Evolutionary conservation across 2,888 invertebrate species (phyloP), one percentile per base, ranked within the genome.

Genomic region (Anarsia innoxiella): DNA sequence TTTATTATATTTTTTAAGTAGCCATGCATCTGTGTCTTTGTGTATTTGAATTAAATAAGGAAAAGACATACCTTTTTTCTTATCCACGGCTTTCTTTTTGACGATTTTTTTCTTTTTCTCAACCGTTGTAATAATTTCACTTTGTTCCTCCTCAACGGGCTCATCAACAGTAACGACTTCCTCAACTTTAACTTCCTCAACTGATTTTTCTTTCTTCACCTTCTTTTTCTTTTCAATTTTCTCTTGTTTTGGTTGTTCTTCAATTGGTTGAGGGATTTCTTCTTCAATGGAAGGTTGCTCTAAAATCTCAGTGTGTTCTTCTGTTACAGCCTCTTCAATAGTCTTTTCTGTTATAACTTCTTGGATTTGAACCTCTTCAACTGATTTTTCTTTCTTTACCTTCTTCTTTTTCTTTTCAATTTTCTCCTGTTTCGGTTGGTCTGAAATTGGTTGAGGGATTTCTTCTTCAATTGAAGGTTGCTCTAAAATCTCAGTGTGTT

Each of bases 1-100:
- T n/a, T n/a, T n/a, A n/a, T n/a, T n/a, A n/a, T n/a, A n/a, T n/a
- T n/a, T n/a, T n/a, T n/a, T n/a, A n/a, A n/a, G n/a, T 46, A 66
- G 54, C 73, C 77, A 77, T 77, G 77, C 77, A 76, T 77, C 77
- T 71, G 75, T 65, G 49, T 56, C 15, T 15, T 28, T 15, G 13
- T 23, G 5, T 13, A 25, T 33, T 13, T 25, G 3, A 9, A 25
- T 25, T 25, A 25, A n/a, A 19, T 19, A 19, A 19, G 19, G n/a
- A 19, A 5, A 19, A 8, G 26, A 14, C 56, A 55, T 56, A 67
- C 66, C 62, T 63, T 65, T 56, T 63, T 66, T 57, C 39, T 59
- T 62, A 23, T 50, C 51, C 23, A 55, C 50, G 12, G 51, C 62
- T 33, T 53, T 50, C 23, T 49, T 51, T 23, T 59, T 62, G 49